Evolutionary conservation across 2,797 vertebrate species (phyloP), one percentile per base, ranked within the genome.

Genomic region (Hylomyscus alleni): DNA sequence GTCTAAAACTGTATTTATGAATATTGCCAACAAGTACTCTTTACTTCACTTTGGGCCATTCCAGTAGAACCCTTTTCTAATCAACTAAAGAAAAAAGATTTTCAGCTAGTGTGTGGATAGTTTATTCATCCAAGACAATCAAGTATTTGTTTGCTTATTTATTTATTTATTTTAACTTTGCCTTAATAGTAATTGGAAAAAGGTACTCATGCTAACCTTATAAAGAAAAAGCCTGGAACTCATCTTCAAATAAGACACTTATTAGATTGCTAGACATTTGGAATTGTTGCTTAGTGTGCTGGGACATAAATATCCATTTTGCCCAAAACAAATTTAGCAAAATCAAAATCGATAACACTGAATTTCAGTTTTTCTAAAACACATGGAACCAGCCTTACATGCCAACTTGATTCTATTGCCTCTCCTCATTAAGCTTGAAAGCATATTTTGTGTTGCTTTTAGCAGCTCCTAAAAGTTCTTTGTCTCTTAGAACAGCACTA

Each of bases 361-460:
- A 97, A 89, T 91, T 97, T 96, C 95, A 96, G 94, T 83, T 95
- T 98, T 92, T 92, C 88, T 89, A 50, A 92, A 96, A 89, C 96
- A 97, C 96, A 95, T 82, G 86, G 95, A 97, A 54, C 91, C 86
- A 96, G 89, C 69, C 96, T 91, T 80, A 80, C 69, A 73, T 84
- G 94, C 89, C 94, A 97, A 67, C 83, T 89, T 1, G 0, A 78
- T 97, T 95, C 92, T 97, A 81, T 95, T 65, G 9, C 96, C 89
- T 97, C 89, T 97, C 78, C 95, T 97, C 97, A 97, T 98, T 98
- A 97, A 94, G 97, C 90, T 91, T 73, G 90, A 97, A 97, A 97
- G 95, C 95, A 97, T 98, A 97, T 97, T 97, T 97, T 96, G 95
- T 96, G 92, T 97, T 97, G 97, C 89, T 97, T 96, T 97, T 97